A percentile compares a stretch with the other conserved stretches of the same genome.
phyloP scores from a whole-genome alignment of 2,797 vertebrate genomes.

The Carduelis carduelis region DNA sequence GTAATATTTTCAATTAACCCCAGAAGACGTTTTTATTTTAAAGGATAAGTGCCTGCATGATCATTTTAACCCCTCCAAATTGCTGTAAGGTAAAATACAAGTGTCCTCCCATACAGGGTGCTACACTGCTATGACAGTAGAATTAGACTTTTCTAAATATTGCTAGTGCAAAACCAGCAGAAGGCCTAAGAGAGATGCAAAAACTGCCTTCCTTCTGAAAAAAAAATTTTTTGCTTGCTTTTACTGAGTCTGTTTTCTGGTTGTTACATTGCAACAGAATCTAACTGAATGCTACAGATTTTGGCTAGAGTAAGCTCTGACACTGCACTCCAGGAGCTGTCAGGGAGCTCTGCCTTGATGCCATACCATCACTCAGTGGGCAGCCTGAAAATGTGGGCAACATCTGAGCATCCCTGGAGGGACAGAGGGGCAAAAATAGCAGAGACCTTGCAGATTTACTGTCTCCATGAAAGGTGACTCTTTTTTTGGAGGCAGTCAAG shows the following conservation, averaged over 20 bases:
- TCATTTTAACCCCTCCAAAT: neutral
- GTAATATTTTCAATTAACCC: neutral
- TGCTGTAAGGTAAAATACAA: neutral
- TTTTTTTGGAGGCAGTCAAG: neutral
- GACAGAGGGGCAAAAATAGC: neutral
- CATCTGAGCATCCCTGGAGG: neutral
- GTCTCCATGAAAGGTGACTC: neutral
- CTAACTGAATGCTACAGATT: neutral
- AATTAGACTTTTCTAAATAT: neutral
- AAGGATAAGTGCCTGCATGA: neutral
- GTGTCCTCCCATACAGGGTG: neutral
- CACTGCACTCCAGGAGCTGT: neutral
- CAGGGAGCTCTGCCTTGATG: neutral
- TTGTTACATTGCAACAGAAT: neutral
- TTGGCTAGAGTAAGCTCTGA: neutral
- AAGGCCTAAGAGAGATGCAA: neutral
- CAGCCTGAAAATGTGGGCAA: neutral
- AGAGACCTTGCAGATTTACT: neutral
- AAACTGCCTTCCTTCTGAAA: neutral
- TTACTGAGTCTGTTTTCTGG: neutral
- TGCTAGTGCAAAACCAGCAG: neutral
- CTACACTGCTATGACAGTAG: neutral
- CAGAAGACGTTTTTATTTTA: neutral
- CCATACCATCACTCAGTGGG: fast-evolving
- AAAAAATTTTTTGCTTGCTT: neutral